A percentile compares a stretch with the other conserved stretches of the same genome.
Evolutionary conservation across 2,888 invertebrate species (phyloP).

Genomic region (Noctuana brunneofusca): DNA sequence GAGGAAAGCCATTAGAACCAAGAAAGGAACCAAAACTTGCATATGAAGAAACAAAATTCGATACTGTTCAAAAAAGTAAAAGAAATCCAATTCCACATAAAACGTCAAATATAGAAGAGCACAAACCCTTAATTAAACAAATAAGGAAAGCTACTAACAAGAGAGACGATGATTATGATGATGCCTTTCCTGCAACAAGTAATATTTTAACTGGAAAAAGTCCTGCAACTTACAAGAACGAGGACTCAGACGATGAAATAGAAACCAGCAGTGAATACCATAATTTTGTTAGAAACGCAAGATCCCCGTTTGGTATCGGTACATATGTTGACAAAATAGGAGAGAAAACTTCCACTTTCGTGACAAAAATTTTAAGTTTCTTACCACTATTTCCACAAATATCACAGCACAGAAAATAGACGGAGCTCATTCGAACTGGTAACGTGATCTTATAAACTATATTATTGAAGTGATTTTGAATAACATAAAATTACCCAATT

Average conservation of each 20-base stretch:
- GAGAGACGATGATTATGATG: slow-evolving; percentile 52
- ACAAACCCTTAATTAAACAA: slow-evolving; percentile 31
- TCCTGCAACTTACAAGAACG: slow-evolving; percentile 40
- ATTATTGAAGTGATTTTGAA: background rate
- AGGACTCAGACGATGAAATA: slow-evolving; percentile 52
- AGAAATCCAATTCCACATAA: background rate
- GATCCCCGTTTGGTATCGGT: slow-evolving; percentile 53
- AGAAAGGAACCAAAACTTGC: slow-evolving; percentile 38
- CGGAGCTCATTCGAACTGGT: background rate
- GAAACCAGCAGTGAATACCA: slow-evolving; percentile 35
- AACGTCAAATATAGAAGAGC: background rate
- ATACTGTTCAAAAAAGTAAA: slow-evolving; percentile 17
- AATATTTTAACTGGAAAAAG: slow-evolving; percentile 40
- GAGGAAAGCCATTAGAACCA: slow-evolving; percentile 64
- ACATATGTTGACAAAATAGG: slow-evolving; percentile 47
- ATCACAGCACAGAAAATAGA: slow-evolving; percentile 27
- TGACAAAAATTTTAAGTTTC: slow-evolving; percentile 50
- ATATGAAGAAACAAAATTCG: slow-evolving; percentile 32
- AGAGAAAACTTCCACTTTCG: slow-evolving; percentile 45
- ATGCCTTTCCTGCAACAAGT: slow-evolving; percentile 49
- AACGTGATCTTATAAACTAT: background rate
- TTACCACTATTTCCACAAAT: slow-evolving; percentile 60
- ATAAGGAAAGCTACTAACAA: slow-evolving; percentile 45
- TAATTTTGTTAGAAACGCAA: slow-evolving; percentile 42
- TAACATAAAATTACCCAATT: too few relatives aligned